phyloP scores from a whole-genome alignment of 1,140 invertebrate genomes.

The Solenopsis fugax region DNA sequence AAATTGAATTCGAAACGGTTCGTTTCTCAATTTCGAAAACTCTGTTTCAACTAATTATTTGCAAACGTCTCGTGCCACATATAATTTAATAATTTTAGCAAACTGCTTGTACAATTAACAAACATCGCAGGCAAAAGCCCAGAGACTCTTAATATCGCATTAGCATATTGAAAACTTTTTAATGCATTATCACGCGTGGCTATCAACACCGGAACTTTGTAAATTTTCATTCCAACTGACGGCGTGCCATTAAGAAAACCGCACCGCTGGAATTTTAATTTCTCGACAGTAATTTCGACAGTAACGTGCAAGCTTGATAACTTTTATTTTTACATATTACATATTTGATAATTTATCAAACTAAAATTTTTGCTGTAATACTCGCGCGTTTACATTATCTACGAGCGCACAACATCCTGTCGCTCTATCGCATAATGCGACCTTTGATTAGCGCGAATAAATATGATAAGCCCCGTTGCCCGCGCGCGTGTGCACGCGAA shows the following conservation, averaged over 20 bases:
- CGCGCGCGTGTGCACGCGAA: neutral
- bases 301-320: too few species aligned
- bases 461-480: neutral
- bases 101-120: neutral
- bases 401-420: neutral
- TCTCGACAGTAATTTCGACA: neutral
- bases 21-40: neutral
- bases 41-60: neutral
- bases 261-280: neutral
- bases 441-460: constrained; percentile 53
- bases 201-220: constrained; percentile 8
- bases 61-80: neutral
- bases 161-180: constrained; percentile 6
- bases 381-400: constrained; percentile 20
- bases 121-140: neutral
- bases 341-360: neutral
- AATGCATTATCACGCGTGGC: neutral
- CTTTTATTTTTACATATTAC: neutral
- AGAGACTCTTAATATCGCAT: neutral
- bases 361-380: neutral
- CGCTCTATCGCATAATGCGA: constrained; percentile 10
- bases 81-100: neutral
- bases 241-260: neutral
- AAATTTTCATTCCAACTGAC: constrained; percentile 11
- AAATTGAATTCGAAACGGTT: neutral